A percentile compares a stretch with the other conserved stretches of the same genome.
Conservation (phyloP, 2,888 invertebrate species). For the Noctua fimbriata region DNA sequence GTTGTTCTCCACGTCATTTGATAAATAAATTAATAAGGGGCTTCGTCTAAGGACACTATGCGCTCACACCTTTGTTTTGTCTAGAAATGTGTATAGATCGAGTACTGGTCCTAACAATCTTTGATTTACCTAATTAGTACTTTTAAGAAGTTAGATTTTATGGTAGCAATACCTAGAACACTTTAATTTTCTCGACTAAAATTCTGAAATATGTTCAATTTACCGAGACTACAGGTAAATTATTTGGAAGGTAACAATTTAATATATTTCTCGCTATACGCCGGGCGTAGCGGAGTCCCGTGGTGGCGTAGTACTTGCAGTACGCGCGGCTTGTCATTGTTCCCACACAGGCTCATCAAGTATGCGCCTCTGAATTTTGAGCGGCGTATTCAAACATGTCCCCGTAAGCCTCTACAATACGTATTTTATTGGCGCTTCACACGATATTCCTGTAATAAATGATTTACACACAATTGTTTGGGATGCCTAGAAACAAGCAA, state of each 20-base stretch:
- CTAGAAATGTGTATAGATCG: not conserved
- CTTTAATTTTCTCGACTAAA: not conserved
- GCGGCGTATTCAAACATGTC: constrained; percentile 76
- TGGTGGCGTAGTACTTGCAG: constrained; percentile 46
- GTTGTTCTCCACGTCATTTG: not conserved
- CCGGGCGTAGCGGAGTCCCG: constrained; percentile 21
- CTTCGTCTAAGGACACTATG: not conserved
- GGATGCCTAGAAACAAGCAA: constrained; percentile 31
- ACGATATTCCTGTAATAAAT: constrained; percentile 60
- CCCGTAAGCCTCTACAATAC: constrained; percentile 75
- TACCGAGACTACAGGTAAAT: constrained; percentile 5
- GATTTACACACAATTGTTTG: constrained; percentile 38
- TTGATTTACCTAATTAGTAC: not conserved
- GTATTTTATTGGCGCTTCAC: constrained; percentile 68
- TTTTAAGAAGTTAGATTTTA: not conserved
- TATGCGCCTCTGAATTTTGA: constrained; percentile 81
- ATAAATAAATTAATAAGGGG: not conserved
- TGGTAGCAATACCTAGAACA: not conserved
- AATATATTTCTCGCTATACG: constrained; percentile 49
- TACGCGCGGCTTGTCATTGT: constrained; percentile 64
- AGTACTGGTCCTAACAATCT: not conserved
- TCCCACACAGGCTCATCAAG: constrained; percentile 80
- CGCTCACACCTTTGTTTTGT: not conserved
- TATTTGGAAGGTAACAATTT: constrained; percentile 49
- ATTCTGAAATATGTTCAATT: constrained; percentile 13